Evolutionary conservation across 2,888 invertebrate genomes (phyloP).

Genomic region (Plagodis pulveraria): DNA sequence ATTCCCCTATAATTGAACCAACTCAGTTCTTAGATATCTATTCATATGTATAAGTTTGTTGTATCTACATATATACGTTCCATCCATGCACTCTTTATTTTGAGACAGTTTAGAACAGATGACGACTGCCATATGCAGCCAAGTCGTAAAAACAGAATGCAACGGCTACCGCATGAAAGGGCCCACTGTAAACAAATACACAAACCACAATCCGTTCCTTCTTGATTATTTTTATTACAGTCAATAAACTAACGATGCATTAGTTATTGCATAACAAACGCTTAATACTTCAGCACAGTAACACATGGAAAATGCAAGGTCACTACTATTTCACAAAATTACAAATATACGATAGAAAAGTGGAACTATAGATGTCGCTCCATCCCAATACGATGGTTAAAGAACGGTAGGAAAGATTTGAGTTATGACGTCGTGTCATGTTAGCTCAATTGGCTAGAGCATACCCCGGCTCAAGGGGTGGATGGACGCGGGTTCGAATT

Average conservation of each 20-base stretch:
- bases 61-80: neutral
- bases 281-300: neutral
- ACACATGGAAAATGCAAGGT: neutral
- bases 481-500: too few relatives aligned
- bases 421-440: too few relatives aligned
- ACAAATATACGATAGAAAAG: too few relatives aligned
- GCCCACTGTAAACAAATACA: slow-evolving; percentile 20
- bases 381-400: too few relatives aligned
- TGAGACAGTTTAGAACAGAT: slow-evolving; percentile 22
- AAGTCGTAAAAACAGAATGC: slow-evolving; percentile 26
- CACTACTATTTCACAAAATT: neutral
- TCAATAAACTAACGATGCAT: slow-evolving; percentile 5
- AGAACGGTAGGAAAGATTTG: too few relatives aligned
- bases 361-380: too few relatives aligned
- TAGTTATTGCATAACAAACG: slow-evolving; percentile 2
- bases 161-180: slow-evolving; percentile 23
- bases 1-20: too few relatives aligned
- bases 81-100: slow-evolving; percentile 14
- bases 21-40: too few relatives aligned
- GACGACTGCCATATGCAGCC: slow-evolving; percentile 24
- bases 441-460: too few relatives aligned
- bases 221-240: slow-evolving; percentile 5
- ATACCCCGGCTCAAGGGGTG: too few relatives aligned
- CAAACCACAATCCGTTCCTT: slow-evolving; percentile 7
- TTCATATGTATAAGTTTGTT: neutral